phyloP scores from a whole-genome alignment of 2,113 vertebrate genomes.

The Toxotes chatareus region DNA sequence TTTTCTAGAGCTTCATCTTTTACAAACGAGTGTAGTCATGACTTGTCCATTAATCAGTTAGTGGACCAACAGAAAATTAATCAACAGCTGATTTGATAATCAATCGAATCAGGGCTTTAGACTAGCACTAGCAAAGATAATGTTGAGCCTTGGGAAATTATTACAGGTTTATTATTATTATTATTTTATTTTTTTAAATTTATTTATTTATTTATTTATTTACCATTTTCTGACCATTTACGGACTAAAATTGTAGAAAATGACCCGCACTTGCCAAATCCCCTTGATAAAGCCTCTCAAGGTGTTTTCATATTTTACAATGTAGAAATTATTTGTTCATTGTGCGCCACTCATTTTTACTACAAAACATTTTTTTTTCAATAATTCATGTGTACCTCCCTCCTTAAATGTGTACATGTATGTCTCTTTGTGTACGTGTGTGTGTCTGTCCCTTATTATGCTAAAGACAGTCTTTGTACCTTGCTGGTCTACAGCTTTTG shows the following conservation, averaged over 20 bases:
- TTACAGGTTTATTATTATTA: not conserved
- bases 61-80: not conserved
- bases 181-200: too few species aligned
- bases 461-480: not conserved
- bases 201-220: too few species aligned
- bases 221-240: too few species aligned
- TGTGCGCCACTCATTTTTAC: too few species aligned
- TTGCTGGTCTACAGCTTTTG: not conserved
- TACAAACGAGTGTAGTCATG: not conserved
- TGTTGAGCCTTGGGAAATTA: not conserved
- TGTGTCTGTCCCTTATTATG: not conserved
- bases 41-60: not conserved
- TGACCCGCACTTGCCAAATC: not conserved
- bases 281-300: not conserved
- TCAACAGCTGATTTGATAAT: not conserved
- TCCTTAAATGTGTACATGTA: too few species aligned
- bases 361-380: not conserved
- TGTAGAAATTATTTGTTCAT: too few species aligned
- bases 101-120: not conserved
- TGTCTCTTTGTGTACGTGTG: not conserved
- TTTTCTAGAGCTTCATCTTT: not conserved
- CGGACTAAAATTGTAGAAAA: not conserved
- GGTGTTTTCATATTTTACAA: not conserved
- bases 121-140: too few species aligned
- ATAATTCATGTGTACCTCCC: too few species aligned